Percentiles rank a stretch among this genome's conserved stretches.
Evolutionary conservation across 1,140 invertebrate species (phyloP).

Genomic region (Drosophila sturtevanti): DNA sequence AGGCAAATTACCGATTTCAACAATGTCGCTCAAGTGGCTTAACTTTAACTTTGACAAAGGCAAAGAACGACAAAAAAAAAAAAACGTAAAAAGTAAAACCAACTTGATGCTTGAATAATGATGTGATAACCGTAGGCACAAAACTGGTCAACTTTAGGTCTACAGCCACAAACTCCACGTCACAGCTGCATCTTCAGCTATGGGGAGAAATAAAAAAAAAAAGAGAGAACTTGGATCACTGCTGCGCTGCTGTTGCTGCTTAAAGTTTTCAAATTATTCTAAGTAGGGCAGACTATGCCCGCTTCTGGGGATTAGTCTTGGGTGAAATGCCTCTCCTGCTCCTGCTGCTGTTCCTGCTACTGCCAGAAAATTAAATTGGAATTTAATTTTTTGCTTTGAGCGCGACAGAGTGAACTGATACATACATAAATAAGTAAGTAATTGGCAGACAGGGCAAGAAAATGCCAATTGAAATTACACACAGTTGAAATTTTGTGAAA

Average conservation of each 20-base stretch:
- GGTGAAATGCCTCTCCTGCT: constrained; percentile 32
- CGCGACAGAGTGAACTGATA: constrained; percentile 73
- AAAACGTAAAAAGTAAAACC: constrained; percentile 9
- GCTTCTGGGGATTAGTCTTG: constrained; percentile 57
- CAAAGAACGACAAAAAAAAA: constrained; percentile 11
- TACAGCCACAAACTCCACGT: constrained; percentile 33
- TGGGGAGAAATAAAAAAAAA: background rate
- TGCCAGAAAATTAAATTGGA: constrained; percentile 69
- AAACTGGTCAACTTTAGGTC: constrained; percentile 51
- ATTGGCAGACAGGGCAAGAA: background rate
- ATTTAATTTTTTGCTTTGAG: constrained; percentile 67
- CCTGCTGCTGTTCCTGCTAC: constrained; percentile 24
- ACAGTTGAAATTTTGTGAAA: constrained; percentile 11
- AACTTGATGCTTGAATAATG: constrained; percentile 77
- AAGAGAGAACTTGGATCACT: background rate
- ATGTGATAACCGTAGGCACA: constrained; percentile 80
- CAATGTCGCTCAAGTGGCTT: constrained; percentile 79
- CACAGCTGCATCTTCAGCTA: constrained; percentile 58
- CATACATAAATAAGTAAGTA: constrained; percentile 23
- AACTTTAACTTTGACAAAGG: constrained; percentile 78
- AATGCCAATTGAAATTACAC: constrained; percentile 50
- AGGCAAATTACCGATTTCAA: constrained; percentile 80
- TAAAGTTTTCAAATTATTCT: constrained; percentile 81
- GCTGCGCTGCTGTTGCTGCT: constrained; percentile 51
- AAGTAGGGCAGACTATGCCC: constrained; percentile 62